A percentile compares a stretch with the other conserved stretches of the same genome.
These are phyloP conservation scores for Andrena fulva DNA, from an alignment of 2,888 invertebrate genomes.

Conservation along the genomic window DNA sequence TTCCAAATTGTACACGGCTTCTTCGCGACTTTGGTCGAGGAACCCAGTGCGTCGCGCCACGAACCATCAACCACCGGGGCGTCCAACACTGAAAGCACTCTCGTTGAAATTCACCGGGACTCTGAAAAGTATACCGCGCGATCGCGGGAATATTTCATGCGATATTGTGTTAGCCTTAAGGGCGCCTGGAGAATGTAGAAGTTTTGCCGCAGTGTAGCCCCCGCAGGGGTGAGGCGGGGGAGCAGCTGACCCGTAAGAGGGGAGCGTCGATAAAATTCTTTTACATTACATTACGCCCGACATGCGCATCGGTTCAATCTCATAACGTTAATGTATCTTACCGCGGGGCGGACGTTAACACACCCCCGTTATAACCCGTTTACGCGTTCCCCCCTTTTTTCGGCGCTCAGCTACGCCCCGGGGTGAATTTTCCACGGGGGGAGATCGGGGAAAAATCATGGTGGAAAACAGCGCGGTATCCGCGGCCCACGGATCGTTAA, in stretches of 20 bases:
- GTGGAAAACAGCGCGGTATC: slow-evolving; percentile 21
- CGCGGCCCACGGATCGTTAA: slow-evolving; percentile 21
- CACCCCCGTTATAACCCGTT: slow-evolving; percentile 7
- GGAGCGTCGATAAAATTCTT: slow-evolving; percentile 75
- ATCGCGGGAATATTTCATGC: slow-evolving; percentile 61
- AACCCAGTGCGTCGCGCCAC: too few relatives aligned
- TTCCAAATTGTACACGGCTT: background rate
- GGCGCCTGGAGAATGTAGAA: slow-evolving; percentile 54
- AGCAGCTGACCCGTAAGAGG: slow-evolving; percentile 63
- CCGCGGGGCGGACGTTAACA: slow-evolving; percentile 38
- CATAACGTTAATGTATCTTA: slow-evolving; percentile 68
- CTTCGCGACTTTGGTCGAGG: background rate
- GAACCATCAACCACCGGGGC: too few relatives aligned
- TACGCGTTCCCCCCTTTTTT: slow-evolving; percentile 37
- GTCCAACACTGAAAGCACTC: background rate
- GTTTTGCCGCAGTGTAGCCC: slow-evolving; percentile 46
- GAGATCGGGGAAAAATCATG: slow-evolving; percentile 46
- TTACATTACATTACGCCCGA: slow-evolving; percentile 74
- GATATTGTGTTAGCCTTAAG: slow-evolving; percentile 69
- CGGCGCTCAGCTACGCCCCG: slow-evolving; percentile 13
- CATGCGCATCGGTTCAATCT: slow-evolving; percentile 64
- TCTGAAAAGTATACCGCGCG: slow-evolving; percentile 25
- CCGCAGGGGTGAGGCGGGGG: slow-evolving; percentile 28
- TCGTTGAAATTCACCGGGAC: slow-evolving; percentile 16
- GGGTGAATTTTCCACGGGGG: slow-evolving; percentile 30